phyloP scores from a whole-genome alignment of 2,888 invertebrate genomes.

The Abscondita cerata region DNA sequence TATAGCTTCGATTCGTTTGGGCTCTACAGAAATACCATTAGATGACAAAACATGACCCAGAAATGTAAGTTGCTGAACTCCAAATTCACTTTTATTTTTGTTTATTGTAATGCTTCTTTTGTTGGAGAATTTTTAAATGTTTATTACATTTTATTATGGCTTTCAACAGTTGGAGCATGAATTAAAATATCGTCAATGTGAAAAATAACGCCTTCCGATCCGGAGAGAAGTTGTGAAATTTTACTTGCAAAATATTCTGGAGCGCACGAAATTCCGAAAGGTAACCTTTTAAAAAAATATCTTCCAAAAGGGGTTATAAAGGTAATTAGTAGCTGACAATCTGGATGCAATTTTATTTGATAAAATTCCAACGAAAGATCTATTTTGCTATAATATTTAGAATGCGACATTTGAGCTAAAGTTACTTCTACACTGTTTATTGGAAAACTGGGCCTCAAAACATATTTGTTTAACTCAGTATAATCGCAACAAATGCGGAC shows the following conservation, averaged over 20 bases:
- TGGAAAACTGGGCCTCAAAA: no score
- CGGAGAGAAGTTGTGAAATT: background rate
- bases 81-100: background rate
- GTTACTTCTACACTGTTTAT: no score
- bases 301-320: slow-evolving; percentile 1
- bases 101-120: background rate
- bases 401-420: no score
- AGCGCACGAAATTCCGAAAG: background rate
- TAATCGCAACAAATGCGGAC: no score
- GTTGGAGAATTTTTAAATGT: background rate
- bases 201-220: background rate
- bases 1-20: background rate
- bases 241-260: background rate
- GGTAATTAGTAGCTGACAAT: no score
- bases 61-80: background rate
- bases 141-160: background rate
- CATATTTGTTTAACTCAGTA: no score
- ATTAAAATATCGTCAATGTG: background rate
- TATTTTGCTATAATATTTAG: no score
- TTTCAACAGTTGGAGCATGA: background rate
- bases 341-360: no score
- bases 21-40: background rate
- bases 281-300: background rate
- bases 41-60: background rate
- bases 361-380: no score